Conservation (phyloP, 2,888 invertebrate species). For the Notodonta ziczac region DNA sequence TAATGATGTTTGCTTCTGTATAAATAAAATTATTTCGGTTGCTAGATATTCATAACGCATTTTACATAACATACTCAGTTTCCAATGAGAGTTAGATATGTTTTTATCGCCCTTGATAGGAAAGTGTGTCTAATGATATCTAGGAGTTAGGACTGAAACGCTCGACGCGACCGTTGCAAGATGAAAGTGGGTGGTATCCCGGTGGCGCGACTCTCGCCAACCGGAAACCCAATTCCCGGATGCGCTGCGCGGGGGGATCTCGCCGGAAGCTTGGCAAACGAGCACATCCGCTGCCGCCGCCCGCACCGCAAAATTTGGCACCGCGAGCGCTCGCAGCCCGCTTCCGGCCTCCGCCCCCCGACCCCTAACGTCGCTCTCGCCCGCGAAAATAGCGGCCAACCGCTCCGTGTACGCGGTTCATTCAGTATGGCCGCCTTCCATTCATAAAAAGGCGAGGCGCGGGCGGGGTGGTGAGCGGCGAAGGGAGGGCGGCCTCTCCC, state of each 20-base stretch:
- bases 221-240: constrained; percentile 85
- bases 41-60: constrained; percentile 10
- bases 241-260: constrained; percentile 82
- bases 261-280: constrained; percentile 83
- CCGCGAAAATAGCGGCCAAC: constrained; percentile 84
- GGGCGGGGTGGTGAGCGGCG: constrained; percentile 78
- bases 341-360: constrained; percentile 81
- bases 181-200: constrained; percentile 79
- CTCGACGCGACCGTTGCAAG: constrained; percentile 56
- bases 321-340: constrained; percentile 81
- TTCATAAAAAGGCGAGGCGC: constrained; percentile 88
- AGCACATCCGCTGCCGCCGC: constrained; percentile 83
- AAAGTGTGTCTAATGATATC: constrained; percentile 13
- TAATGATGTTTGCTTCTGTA: constrained; percentile 38
- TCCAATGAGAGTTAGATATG: constrained; percentile 8
- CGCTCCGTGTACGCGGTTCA: constrained; percentile 87
- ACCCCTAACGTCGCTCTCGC: constrained; percentile 73
- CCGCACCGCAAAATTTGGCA: constrained; percentile 85
- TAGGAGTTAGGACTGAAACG: constrained; percentile 12
- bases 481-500: constrained; percentile 80
- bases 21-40: constrained; percentile 32
- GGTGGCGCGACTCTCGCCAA: constrained; percentile 76
- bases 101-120: constrained; percentile 12
- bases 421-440: constrained; percentile 90
- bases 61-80: constrained; percentile 11